phyloP scores from a whole-genome alignment of 1,140 invertebrate species.

The Halictus rubicundus region DNA sequence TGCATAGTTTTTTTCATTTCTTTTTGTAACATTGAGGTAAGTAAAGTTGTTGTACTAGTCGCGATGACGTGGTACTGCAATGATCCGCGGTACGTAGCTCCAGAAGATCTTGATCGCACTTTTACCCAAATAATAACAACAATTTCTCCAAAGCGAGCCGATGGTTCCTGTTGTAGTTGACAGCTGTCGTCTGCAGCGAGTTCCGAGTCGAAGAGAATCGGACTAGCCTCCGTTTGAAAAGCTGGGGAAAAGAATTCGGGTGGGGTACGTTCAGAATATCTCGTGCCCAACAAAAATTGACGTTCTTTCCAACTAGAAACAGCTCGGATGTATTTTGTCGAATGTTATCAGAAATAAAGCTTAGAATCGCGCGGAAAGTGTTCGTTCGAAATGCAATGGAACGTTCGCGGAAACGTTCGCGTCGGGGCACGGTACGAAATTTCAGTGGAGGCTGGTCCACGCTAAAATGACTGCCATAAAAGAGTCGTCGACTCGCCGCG shows the following conservation, averaged over 20 bases:
- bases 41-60: slow-evolving; percentile 3
- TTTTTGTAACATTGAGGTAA: slow-evolving; percentile 22
- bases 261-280: slow-evolving; percentile 7
- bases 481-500: slow-evolving; percentile 71
- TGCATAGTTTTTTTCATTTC: background rate
- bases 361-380: background rate
- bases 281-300: background rate
- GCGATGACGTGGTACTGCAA: background rate
- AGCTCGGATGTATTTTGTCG: too few species aligned
- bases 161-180: slow-evolving; percentile 67
- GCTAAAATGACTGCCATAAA: slow-evolving; percentile 42
- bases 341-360: too few species aligned
- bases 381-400: background rate
- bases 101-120: slow-evolving; percentile 49
- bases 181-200: slow-evolving; percentile 79
- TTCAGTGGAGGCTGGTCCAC: slow-evolving; percentile 54
- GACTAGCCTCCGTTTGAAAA: slow-evolving; percentile 58
- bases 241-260: slow-evolving; percentile 11
- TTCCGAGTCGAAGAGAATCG: slow-evolving; percentile 66
- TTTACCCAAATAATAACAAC: slow-evolving; percentile 58
- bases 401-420: background rate
- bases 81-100: slow-evolving; percentile 49
- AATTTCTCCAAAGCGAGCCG: slow-evolving; percentile 67
- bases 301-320: too few species aligned
- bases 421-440: background rate